Conservation (phyloP, 1,140 invertebrate species). For the Idris sp. region DNA sequence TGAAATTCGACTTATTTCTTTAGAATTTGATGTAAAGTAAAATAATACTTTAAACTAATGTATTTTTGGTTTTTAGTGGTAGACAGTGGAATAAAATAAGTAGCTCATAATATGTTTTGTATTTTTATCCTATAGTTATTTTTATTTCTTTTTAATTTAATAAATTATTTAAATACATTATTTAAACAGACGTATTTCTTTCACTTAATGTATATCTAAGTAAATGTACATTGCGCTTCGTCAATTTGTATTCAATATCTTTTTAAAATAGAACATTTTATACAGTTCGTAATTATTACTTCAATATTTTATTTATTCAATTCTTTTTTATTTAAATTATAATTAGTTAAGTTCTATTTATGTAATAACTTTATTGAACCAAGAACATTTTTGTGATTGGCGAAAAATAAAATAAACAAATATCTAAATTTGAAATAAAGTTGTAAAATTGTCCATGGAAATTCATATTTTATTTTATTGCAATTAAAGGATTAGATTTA, state of each 20-base stretch:
- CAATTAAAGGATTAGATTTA: conserved; percentile 29
- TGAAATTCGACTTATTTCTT: too few species aligned
- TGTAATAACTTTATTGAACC: conserved; percentile 41
- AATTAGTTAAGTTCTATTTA: conserved; percentile 41
- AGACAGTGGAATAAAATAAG: too few species aligned
- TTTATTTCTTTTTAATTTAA: conserved; percentile 48
- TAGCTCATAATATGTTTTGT: too few species aligned
- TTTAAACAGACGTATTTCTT: conserved; percentile 18
- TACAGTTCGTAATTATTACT: conserved; percentile 19
- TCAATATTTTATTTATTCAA: conserved; percentile 31
- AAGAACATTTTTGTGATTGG: conserved; percentile 14
- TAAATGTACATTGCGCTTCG: conserved; percentile 49
- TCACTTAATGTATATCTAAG: conserved; percentile 31
- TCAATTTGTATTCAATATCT: conserved; percentile 26
- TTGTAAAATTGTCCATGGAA: not conserved
- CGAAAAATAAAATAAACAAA: conserved; percentile 4
- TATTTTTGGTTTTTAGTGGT: too few species aligned
- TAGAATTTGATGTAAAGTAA: not conserved
- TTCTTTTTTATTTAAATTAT: conserved; percentile 35
- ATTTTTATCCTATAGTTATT: conserved; percentile 25
- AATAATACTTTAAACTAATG: not conserved
- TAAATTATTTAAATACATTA: conserved; percentile 57
- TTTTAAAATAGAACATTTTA: conserved; percentile 43
- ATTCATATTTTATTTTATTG: conserved; percentile 26
- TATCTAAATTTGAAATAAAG: conserved; percentile 17